Base-by-base conservation (phyloP, 2,797 vertebrate genomes). In the Acridotheres tristis region DNA sequence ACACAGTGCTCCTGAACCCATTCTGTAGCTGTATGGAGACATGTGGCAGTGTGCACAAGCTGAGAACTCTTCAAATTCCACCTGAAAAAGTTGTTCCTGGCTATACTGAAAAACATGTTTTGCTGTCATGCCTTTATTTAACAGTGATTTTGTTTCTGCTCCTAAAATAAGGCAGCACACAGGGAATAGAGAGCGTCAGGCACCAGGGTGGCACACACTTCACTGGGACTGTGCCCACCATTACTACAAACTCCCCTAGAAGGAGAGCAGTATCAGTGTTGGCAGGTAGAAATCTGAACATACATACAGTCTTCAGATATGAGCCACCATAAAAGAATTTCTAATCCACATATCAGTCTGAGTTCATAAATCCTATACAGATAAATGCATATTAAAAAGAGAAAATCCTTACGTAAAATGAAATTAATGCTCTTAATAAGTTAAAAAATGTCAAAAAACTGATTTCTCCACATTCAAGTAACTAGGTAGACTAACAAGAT, bases 391-490 rank as follows among this genome's bases (percentile, higher is more conserved):
- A 87, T 94, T 88, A 88, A 87, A 93, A 96, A 93, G 69, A 93
- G 59, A 90, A 93, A 93, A 74, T 42, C 47, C 25, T 48, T 23
- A 93, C 32, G 59, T 61, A 94, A 96, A 94, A 90, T 67, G 25
- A 92, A 65, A 71, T 84, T 92, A 93, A 93, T 86, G 89, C 38
- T 90, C 74, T 90, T 93, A 94, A 92, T 95, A 96, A 94, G 75
- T 91, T 92, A 42, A 91, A 96, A 95, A 94, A 84, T 10, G 58
- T 90, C 29, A 55, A 84, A 94, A 93, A 82, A 81, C 3, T 13
- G 14, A 38, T 72, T 88, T 78, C 47, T 90, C 82, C 79, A 88
- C 15, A 38, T 80, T 92, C 54, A 72, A 81, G 54, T 78, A 91
- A 89, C 48, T 81, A 76, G 16, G 69, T 57, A 87, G 90, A 91